A percentile compares a stretch with the other conserved stretches of the same genome.
These are phyloP conservation scores for Papilio aristodemus DNA, from an alignment of 1,140 invertebrate genomes.

Conservation along the genomic window DNA sequence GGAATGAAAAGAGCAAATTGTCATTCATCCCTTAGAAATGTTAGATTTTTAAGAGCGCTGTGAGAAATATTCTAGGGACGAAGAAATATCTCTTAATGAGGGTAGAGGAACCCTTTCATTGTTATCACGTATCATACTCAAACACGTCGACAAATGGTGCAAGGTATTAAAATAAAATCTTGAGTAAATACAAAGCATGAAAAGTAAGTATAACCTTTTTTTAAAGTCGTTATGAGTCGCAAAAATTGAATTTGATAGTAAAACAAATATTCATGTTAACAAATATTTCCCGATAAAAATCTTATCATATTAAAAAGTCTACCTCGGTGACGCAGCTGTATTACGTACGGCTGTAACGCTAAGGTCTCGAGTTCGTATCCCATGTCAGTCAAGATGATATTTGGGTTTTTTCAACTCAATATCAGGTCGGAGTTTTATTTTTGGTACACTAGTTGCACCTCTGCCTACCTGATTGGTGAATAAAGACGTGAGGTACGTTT, in stretches of 20 bases:
- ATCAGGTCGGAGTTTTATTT: no score
- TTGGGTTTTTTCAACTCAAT: no score
- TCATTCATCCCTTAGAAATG: conserved; percentile 14
- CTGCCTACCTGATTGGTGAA: no score
- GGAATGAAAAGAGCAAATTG: background rate
- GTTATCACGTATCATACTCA: conserved; percentile 16
- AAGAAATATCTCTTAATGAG: conserved; percentile 29
- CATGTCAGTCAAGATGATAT: no score
- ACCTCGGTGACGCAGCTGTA: no score
- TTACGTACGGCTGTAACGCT: no score
- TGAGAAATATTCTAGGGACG: conserved; percentile 9
- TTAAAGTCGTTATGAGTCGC: background rate
- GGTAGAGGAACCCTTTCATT: conserved; percentile 27
- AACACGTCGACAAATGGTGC: conserved; percentile 8
- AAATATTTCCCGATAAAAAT: background rate
- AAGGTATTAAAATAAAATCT: conserved; percentile 14
- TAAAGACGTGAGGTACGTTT: no score
- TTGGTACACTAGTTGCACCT: no score
- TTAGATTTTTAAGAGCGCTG: conserved; percentile 18
- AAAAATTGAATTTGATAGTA: background rate
- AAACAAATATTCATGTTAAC: background rate
- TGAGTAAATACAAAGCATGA: conserved; percentile 3
- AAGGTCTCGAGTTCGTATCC: no score
- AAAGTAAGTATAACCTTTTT: background rate
- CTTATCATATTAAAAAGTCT: no score